Percentiles rank a stretch among this genome's conserved stretches.
Evolutionary conservation across 2,113 vertebrate genomes (phyloP).

Genomic region (Lampris megalopsis): DNA sequence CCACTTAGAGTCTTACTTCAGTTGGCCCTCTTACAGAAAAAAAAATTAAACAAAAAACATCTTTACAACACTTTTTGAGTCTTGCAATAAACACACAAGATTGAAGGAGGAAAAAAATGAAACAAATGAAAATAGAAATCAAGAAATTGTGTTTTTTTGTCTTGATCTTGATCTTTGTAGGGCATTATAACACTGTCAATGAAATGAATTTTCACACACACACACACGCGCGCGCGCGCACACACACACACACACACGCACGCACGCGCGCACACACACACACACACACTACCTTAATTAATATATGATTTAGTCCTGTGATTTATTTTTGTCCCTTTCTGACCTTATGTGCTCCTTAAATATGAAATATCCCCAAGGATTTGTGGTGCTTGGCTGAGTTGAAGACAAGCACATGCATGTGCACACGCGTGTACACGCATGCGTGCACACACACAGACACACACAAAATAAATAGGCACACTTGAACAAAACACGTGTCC

Average conservation of each 20-base stretch:
- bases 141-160: not conserved
- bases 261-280: constrained; percentile 7
- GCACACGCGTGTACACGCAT: constrained; percentile 24
- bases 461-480: not conserved
- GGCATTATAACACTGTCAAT: not conserved
- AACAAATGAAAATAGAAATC: not conserved
- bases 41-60: too few relatives aligned
- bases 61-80: too few relatives aligned
- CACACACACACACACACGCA: constrained; percentile 14
- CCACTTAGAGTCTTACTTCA: too few relatives aligned
- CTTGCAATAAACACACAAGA: too few relatives aligned
- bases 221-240: not conserved
- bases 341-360: constrained; percentile 57
- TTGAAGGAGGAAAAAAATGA: not conserved
- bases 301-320: constrained; percentile 56
- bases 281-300: constrained; percentile 51
- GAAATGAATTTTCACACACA: not conserved
- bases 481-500: not conserved
- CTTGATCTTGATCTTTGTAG: not conserved
- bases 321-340: constrained; percentile 69
- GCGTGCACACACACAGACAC: constrained; percentile 19
- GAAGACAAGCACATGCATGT: constrained; percentile 2
- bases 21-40: too few relatives aligned
- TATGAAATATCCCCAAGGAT: constrained; percentile 61
- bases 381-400: constrained; percentile 34